Conservation (phyloP, 2,113 vertebrate species). For the Pteruthius melanotis region DNA sequence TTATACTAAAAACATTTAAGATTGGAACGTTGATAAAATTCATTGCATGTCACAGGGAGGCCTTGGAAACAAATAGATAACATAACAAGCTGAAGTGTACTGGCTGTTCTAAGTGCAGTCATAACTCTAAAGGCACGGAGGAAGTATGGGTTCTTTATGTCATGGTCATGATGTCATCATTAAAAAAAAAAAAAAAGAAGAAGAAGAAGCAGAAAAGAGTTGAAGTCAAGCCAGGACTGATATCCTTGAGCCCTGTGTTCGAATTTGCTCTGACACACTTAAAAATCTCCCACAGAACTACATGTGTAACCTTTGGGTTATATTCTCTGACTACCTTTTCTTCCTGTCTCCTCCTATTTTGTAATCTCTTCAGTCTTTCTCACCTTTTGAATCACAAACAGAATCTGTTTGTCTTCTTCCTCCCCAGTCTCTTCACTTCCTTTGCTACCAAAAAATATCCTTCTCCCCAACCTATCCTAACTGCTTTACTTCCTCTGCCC, state of each 20-base stretch:
- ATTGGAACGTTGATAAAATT: neutral
- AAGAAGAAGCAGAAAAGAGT: neutral
- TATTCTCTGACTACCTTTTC: neutral
- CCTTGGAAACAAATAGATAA: neutral
- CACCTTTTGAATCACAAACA: neutral
- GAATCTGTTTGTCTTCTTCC: neutral
- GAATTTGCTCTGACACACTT: neutral
- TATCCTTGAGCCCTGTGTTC: neutral
- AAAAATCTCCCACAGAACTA: neutral
- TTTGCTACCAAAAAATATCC: neutral
- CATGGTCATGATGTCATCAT: neutral
- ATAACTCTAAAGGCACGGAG: neutral
- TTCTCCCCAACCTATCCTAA: neutral
- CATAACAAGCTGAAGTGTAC: neutral
- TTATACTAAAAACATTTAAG: neutral
- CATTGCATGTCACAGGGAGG: neutral
- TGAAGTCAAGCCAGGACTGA: neutral
- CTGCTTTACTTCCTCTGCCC: neutral
- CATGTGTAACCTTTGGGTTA: neutral
- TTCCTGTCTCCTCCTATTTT: neutral
- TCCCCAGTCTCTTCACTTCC: neutral
- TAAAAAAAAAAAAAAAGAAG: neutral
- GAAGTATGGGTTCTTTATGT: neutral
- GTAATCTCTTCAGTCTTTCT: neutral
- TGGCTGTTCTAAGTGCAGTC: neutral